Base-by-base conservation (phyloP, 2,797 vertebrate genomes). In the Numenius phaeopus region DNA sequence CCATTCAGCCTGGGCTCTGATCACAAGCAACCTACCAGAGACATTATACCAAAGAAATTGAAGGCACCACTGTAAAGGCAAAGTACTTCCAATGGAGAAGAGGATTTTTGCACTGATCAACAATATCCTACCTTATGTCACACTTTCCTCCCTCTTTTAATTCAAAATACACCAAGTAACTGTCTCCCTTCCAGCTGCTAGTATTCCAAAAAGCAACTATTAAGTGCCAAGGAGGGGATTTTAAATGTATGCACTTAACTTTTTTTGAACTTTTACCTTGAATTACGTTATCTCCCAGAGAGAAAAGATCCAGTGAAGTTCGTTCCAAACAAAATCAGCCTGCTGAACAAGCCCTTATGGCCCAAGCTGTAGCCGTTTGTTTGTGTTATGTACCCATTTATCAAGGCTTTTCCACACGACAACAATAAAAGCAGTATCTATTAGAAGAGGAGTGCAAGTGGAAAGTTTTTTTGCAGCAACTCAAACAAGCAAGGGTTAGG, bases 1-100 rank as follows among this genome's bases (percentile, higher is more conserved):
- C 73, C 26, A 10, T 64, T 87, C 44, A 77, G 0, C 32, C 21
- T 64, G 75, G 75, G 52, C 52, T 93, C 58, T 82, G 66, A 64
- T 57, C 64, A 59, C 89, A 59, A 54, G 37, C 62, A 49, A 22
- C 32, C 19, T 42, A 82, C 55, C 49, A 69, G 61, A 72, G 62
- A 22, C 66, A 24, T 54, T 59, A 46, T 52, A 84, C 46, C 39
- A 47, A 82, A 21, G 54, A 78, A 90, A 82, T 19, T 39, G 71
- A 96, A 97, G 95, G 97, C 94, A 96, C 92, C 81, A 49, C 89
- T 94, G 54, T 94, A 78, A 94, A 79, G 92, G 90, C 78, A 86
- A 94, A 89, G 44, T 80, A 83, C 62, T 94, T 83, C 26, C 65
- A 73, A 83, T 7, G 57, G 30, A 88, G 44, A 80, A 85, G 39